These are phyloP conservation scores for Cephus nigrinus DNA, from an alignment of 2,888 invertebrate genomes.

Conservation along the genomic window DNA sequence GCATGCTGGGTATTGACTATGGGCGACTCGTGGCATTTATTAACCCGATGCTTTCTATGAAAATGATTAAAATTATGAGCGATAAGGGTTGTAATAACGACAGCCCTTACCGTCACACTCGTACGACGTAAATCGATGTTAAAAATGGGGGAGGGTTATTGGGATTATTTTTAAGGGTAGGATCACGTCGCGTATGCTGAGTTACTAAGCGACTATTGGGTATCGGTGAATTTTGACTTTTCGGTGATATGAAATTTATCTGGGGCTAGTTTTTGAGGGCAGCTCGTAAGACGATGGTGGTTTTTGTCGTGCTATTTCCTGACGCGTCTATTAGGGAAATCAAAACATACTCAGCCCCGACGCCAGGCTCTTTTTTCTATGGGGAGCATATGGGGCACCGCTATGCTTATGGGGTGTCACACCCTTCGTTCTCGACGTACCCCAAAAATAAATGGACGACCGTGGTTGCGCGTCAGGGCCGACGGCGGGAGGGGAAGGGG, in stretches of 20 bases:
- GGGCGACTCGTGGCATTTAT: not conserved
- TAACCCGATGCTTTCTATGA: slow-evolving; percentile 30
- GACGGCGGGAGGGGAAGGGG: not conserved
- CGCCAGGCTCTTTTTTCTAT: slow-evolving; percentile 39
- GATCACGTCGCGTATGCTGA: not conserved
- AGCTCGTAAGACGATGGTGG: not conserved
- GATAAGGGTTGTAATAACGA: slow-evolving; percentile 47
- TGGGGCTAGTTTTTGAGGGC: not conserved
- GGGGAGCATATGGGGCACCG: slow-evolving; percentile 61
- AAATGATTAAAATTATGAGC: slow-evolving; percentile 44
- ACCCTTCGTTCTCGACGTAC: slow-evolving; percentile 48
- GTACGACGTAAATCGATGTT: slow-evolving; percentile 51
- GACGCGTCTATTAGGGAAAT: slow-evolving; percentile 60
- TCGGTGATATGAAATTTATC: not conserved
- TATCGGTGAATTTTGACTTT: not conserved
- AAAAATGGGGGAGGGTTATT: slow-evolving; percentile 33
- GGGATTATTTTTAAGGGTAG: slow-evolving; percentile 8
- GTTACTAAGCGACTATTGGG: not conserved
- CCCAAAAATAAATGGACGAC: slow-evolving; percentile 62
- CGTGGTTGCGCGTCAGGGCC: slow-evolving; percentile 38
- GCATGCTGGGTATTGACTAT: not conserved
- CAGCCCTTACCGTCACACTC: slow-evolving; percentile 18
- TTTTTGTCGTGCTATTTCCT: slow-evolving; percentile 5
- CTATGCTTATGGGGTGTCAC: slow-evolving; percentile 46
- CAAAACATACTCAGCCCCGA: slow-evolving; percentile 59